Evolutionary conservation across 2,888 invertebrate genomes (phyloP).

Genomic region (Spodoptera exigua): DNA sequence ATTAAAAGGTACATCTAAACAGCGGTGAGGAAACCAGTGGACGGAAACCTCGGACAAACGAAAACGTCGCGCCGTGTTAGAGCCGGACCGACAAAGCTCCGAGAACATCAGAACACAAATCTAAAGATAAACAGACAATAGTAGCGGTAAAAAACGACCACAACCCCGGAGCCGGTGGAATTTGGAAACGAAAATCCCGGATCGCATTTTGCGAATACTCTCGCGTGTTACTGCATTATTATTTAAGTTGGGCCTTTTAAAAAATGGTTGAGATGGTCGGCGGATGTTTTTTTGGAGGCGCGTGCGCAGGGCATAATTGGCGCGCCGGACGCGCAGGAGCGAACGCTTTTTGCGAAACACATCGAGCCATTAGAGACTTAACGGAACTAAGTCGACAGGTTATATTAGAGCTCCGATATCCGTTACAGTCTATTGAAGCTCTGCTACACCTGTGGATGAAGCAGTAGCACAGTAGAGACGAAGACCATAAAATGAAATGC

Average conservation of each 20-base stretch:
- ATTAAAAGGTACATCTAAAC: slow-evolving; percentile 64
- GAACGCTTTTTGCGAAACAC: slow-evolving; percentile 69
- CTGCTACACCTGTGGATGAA: too few relatives aligned
- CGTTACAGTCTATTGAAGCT: too few relatives aligned
- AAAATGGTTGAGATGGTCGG: slow-evolving; percentile 82
- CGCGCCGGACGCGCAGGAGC: slow-evolving; percentile 73
- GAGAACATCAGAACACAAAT: slow-evolving; percentile 72
- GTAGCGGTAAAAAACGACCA: slow-evolving; percentile 79
- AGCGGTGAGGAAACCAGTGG: slow-evolving; percentile 51
- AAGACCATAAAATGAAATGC: too few relatives aligned
- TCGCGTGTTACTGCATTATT: slow-evolving; percentile 90
- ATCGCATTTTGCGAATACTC: slow-evolving; percentile 88
- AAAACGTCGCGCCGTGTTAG: slow-evolving; percentile 37
- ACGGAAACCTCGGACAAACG: slow-evolving; percentile 49
- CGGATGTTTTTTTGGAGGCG: slow-evolving; percentile 85
- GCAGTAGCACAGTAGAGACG: too few relatives aligned
- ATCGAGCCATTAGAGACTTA: slow-evolving; percentile 65
- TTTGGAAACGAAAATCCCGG: slow-evolving; percentile 87
- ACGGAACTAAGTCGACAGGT: slow-evolving; percentile 52
- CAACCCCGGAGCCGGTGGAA: slow-evolving; percentile 75
- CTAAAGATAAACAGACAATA: slow-evolving; percentile 82
- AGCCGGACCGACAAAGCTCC: slow-evolving; percentile 69
- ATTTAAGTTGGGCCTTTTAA: slow-evolving; percentile 85
- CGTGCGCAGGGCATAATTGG: slow-evolving; percentile 87
- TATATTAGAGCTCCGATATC: neutral